phyloP scores from a whole-genome alignment of 2,113 vertebrate species.

The Edolisoma coerulescens region DNA sequence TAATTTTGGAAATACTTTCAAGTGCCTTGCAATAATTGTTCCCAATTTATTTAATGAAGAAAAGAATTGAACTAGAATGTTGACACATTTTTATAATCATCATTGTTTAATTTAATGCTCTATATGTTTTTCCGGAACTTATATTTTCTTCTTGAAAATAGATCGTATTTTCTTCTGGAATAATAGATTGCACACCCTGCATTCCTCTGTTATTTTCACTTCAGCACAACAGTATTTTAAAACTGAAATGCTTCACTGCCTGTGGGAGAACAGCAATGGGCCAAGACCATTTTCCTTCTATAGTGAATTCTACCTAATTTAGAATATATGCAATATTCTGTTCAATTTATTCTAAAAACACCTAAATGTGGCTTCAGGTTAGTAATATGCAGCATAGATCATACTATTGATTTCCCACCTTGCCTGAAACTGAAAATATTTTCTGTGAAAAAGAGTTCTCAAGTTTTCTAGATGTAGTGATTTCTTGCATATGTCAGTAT shows the following conservation, averaged over 20 bases:
- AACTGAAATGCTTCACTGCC: background rate
- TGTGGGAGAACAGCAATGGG: background rate
- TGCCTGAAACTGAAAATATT: background rate
- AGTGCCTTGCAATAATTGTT: background rate
- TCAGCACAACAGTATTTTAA: background rate
- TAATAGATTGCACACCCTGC: accelerated
- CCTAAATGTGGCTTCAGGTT: background rate
- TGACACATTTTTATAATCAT: background rate
- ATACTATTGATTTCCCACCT: background rate
- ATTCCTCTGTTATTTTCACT: background rate
- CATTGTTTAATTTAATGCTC: background rate
- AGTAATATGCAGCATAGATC: background rate
- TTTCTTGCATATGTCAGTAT: background rate
- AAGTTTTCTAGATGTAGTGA: background rate
- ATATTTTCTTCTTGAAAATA: background rate
- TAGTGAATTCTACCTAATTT: background rate
- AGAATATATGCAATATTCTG: background rate
- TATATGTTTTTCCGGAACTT: background rate
- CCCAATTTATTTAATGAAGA: background rate
- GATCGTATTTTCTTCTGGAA: background rate
- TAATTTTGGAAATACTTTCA: background rate
- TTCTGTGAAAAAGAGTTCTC: background rate
- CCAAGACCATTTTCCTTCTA: background rate
- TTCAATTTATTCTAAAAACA: background rate
- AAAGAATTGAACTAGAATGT: background rate